These are phyloP conservation scores for Ophioderma brevispina DNA, from an alignment of 35 echinoderm and acorn worm genomes.

Conservation along the genomic window DNA sequence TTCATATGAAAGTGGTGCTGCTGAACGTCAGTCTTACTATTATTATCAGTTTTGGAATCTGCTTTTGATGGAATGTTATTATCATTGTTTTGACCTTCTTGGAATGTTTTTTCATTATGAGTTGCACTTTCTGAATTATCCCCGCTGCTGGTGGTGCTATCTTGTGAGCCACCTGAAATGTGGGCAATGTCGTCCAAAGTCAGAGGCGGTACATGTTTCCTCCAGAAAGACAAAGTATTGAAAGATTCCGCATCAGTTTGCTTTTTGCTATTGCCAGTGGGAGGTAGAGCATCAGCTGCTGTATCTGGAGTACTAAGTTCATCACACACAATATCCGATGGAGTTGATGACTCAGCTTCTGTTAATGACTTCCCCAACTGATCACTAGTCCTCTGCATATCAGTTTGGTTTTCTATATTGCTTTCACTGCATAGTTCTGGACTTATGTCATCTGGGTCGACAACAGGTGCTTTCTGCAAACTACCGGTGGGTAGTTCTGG, in stretches of 20 bases:
- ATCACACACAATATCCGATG: neutral
- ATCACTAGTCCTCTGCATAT: neutral
- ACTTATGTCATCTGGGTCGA: neutral
- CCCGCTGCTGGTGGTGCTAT: neutral
- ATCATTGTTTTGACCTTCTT: neutral
- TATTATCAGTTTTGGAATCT: neutral
- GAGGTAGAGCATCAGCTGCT: neutral
- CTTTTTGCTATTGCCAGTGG: neutral
- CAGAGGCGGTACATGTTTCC: neutral
- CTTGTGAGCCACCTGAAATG: neutral
- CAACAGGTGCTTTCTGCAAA: neutral
- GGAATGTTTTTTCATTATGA: neutral
- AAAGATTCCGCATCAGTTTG: constrained; percentile 11
- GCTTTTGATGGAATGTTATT: neutral
- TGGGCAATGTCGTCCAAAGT: neutral
- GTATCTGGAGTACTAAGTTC: neutral
- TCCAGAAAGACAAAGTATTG: constrained; percentile 28
- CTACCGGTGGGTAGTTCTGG: neutral
- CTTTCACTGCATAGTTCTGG: constrained; percentile 1
- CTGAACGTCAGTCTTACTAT: neutral
- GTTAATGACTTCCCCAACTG: neutral
- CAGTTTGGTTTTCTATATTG: neutral
- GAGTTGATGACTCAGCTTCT: neutral
- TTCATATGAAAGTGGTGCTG: constrained; percentile 19
- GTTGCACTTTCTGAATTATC: neutral